These are phyloP conservation scores for Ericerus pela DNA, from an alignment of 1,140 invertebrate genomes.

Conservation along the genomic window DNA sequence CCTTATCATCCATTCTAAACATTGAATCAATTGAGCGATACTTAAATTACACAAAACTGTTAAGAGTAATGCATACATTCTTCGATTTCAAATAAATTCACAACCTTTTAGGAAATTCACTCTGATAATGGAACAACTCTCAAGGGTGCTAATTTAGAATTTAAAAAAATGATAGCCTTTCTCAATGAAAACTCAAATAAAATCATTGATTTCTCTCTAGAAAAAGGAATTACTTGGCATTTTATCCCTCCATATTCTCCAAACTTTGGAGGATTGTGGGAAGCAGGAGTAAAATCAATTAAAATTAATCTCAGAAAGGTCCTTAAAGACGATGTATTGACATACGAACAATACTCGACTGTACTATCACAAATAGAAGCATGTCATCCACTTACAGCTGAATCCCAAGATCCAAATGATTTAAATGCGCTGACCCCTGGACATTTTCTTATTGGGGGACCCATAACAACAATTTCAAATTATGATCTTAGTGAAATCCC, in stretches of 20 bases:
- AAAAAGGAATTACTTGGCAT: constrained; percentile 20
- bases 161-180: constrained; percentile 15
- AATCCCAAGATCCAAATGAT: constrained; percentile 23
- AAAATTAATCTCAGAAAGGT: constrained; percentile 25
- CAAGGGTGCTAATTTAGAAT: constrained; percentile 24
- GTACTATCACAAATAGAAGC: constrained; percentile 24
- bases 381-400: constrained; percentile 20
- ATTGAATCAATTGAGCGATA: too few relatives aligned
- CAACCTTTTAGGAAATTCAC: constrained; percentile 23
- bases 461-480: not conserved
- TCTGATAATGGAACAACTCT: constrained; percentile 31
- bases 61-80: not conserved
- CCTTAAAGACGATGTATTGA: constrained; percentile 14
- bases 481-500: not conserved
- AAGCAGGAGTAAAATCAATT: constrained; percentile 25
- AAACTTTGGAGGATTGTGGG: constrained; percentile 27
- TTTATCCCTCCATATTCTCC: constrained; percentile 25
- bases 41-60: not conserved
- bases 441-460: not conserved
- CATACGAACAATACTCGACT: constrained; percentile 28
- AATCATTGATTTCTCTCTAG: too few relatives aligned
- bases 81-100: constrained; percentile 23
- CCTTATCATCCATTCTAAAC: too few relatives aligned
- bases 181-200: constrained; percentile 10
- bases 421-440: not conserved